phyloP scores from a whole-genome alignment of 2,797 vertebrate species.

The Smutsia temminckii region DNA sequence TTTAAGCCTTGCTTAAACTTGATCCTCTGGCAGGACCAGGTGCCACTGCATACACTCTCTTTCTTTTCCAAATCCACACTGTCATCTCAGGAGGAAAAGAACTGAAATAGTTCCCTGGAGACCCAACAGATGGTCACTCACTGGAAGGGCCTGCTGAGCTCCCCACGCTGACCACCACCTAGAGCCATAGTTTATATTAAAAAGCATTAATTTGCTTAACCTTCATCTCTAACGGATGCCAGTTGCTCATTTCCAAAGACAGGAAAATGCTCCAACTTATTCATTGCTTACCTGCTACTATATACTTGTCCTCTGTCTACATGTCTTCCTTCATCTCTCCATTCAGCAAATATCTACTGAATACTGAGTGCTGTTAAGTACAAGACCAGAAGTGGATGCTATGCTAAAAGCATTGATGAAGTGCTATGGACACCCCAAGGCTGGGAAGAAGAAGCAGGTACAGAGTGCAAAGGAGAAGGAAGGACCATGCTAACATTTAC shows the following conservation, averaged over 20 bases:
- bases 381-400: background rate
- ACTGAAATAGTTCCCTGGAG: background rate
- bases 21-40: background rate
- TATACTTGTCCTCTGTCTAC: background rate
- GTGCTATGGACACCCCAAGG: background rate
- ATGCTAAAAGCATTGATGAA: background rate
- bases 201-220: background rate
- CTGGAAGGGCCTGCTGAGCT: background rate
- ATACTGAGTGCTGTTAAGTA: background rate
- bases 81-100: background rate
- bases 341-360: background rate
- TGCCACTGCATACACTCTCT: background rate
- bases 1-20: slow-evolving; percentile 30
- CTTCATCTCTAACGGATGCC: background rate
- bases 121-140: background rate
- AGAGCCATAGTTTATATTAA: background rate
- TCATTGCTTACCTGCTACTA: background rate
- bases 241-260: background rate
- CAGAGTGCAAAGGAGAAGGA: background rate
- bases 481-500: background rate
- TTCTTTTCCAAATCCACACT: background rate
- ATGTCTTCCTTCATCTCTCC: background rate
- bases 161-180: background rate
- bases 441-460: background rate
- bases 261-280: background rate